A percentile compares a stretch with the other conserved stretches of the same genome.
These are phyloP conservation scores for Sylvia atricapilla DNA, from an alignment of 2,113 vertebrate genomes.

Conservation along the genomic window DNA sequence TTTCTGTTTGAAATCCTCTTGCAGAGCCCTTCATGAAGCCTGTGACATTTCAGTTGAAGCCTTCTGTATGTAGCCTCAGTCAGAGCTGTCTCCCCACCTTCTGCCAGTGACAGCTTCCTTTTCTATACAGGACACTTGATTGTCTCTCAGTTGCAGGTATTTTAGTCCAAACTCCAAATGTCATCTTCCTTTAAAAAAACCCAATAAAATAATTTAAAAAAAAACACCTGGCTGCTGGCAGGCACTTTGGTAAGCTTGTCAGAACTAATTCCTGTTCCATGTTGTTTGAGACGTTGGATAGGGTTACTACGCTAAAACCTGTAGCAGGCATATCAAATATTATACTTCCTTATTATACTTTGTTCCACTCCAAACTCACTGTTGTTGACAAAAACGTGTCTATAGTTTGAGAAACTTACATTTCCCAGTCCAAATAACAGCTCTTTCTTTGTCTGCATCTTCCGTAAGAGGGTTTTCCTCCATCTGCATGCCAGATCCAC, in stretches of 20 bases:
- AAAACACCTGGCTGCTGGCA: neutral
- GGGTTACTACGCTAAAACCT: neutral
- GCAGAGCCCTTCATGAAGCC: neutral
- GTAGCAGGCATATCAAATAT: neutral
- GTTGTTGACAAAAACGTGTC: neutral
- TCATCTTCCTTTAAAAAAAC: neutral
- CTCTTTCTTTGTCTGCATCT: neutral
- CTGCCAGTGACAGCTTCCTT: neutral
- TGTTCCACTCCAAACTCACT: neutral
- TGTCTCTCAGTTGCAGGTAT: neutral
- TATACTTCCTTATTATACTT: neutral
- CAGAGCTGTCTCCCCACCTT: neutral
- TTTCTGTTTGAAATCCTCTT: neutral
- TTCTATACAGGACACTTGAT: neutral
- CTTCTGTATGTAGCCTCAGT: neutral
- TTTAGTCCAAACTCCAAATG: neutral
- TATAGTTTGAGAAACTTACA: neutral
- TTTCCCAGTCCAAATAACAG: neutral
- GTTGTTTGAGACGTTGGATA: neutral
- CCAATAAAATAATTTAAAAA: neutral
- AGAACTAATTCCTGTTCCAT: neutral
- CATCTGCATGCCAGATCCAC: neutral
- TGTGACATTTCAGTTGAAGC: neutral
- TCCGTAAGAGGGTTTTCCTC: neutral
- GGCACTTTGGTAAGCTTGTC: neutral